Evolutionary conservation across 2,888 invertebrate genomes (phyloP).

Genomic region (Thereva unica): DNA sequence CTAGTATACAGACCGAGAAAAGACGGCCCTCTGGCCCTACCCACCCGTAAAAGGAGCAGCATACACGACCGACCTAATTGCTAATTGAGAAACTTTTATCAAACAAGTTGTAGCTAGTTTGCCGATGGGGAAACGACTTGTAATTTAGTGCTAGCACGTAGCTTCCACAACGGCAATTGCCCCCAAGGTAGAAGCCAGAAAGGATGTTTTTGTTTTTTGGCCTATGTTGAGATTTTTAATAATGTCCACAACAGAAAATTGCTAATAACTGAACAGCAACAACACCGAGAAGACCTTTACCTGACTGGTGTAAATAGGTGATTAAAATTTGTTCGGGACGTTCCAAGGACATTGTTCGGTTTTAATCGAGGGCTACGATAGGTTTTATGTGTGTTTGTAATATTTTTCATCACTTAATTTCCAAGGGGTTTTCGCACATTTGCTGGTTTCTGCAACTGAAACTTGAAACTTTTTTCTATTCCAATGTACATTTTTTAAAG

Average conservation of each 20-base stretch:
- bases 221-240: conserved; percentile 18
- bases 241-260: background rate
- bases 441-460: too few species aligned
- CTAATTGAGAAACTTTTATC: conserved; percentile 37
- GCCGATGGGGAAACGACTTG: conserved; percentile 31
- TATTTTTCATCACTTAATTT: too few species aligned
- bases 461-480: too few species aligned
- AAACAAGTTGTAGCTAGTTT: conserved; percentile 28
- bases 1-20: background rate
- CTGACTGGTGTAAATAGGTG: too few species aligned
- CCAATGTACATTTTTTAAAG: too few species aligned
- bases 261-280: background rate
- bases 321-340: too few species aligned
- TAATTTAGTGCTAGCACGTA: conserved; percentile 28
- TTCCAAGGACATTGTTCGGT: too few species aligned
- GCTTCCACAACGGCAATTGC: background rate
- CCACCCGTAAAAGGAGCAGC: background rate
- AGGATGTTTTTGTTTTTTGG: background rate
- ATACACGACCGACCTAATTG: conserved; percentile 20
- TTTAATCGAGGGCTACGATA: too few species aligned
- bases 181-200: background rate
- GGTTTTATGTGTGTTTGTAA: too few species aligned
- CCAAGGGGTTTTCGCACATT: too few species aligned
- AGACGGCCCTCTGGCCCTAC: too few species aligned
- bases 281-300: too few species aligned